phyloP scores from a whole-genome alignment of 2,888 invertebrate species.

The Xestia c-nigrum region DNA sequence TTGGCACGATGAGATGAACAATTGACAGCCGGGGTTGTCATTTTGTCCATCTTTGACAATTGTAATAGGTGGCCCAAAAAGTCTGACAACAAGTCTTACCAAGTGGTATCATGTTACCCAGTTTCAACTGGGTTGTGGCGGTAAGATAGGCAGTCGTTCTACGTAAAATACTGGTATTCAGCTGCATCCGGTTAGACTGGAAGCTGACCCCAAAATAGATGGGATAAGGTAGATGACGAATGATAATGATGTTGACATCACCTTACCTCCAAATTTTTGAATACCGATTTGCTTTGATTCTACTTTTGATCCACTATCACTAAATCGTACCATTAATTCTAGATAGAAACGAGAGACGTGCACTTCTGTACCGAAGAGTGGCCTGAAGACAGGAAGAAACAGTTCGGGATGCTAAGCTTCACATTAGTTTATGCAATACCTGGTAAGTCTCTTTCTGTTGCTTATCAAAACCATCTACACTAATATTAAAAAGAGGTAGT shows the following conservation, averaged over 20 bases:
- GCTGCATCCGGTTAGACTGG: too few relatives aligned
- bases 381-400: slow-evolving; percentile 87
- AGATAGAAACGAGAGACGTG: slow-evolving; percentile 86
- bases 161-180: too few relatives aligned
- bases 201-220: too few relatives aligned
- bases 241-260: background rate
- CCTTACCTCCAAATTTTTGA: background rate
- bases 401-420: slow-evolving; percentile 93
- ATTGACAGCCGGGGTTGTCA: too few relatives aligned
- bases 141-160: too few relatives aligned
- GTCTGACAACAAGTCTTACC: too few relatives aligned
- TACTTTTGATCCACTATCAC: background rate
- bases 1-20: too few relatives aligned
- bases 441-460: slow-evolving; percentile 85
- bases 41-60: too few relatives aligned
- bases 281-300: background rate
- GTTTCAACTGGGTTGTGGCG: too few relatives aligned
- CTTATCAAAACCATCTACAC: background rate
- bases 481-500: background rate
- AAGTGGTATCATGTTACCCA: too few relatives aligned
- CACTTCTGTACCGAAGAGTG: slow-evolving; percentile 92
- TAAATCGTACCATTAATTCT: slow-evolving; percentile 64
- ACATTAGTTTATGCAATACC: slow-evolving; percentile 94
- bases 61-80: too few relatives aligned
- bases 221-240: too few relatives aligned